phyloP scores from a whole-genome alignment of 2,888 invertebrate genomes.

The Trimorus sp. region DNA sequence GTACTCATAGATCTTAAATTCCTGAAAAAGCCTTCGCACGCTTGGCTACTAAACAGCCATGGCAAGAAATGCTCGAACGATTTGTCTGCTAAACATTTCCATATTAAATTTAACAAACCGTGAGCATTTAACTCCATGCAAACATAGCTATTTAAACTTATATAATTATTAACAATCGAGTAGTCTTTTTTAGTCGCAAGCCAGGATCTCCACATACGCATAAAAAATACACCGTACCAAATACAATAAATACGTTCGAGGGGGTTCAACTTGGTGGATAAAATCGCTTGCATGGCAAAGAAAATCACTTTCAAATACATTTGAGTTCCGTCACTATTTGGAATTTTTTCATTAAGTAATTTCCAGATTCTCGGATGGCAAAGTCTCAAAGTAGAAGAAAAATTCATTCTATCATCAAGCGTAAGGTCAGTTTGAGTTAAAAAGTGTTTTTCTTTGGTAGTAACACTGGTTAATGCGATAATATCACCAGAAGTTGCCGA shows the following conservation, averaged over 20 bases:
- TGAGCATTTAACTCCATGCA: slow-evolving; percentile 40
- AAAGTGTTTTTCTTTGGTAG: slow-evolving; percentile 24
- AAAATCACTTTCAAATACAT: slow-evolving; percentile 67
- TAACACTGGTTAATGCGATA: not conserved
- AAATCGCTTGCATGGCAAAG: slow-evolving; percentile 57
- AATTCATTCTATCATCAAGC: slow-evolving; percentile 70
- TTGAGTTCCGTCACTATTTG: slow-evolving; percentile 67
- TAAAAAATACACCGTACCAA: slow-evolving; percentile 67
- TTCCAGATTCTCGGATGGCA: too few species aligned
- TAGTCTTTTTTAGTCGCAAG: slow-evolving; percentile 51
- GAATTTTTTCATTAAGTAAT: too few species aligned
- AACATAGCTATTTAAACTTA: slow-evolving; percentile 54
- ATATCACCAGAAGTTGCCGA: slow-evolving; percentile 67
- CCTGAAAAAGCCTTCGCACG: slow-evolving; percentile 56
- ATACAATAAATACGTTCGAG: slow-evolving; percentile 60
- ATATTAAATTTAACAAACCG: slow-evolving; percentile 20
- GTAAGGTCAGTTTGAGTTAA: slow-evolving; percentile 39
- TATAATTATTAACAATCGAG: slow-evolving; percentile 66
- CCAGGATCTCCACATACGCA: slow-evolving; percentile 67
- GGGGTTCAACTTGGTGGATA: slow-evolving; percentile 43
- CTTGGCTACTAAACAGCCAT: slow-evolving; percentile 38
- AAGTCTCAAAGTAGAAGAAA: slow-evolving; percentile 49
- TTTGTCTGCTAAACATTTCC: slow-evolving; percentile 13
- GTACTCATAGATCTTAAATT: slow-evolving; percentile 53
- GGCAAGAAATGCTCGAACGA: slow-evolving; percentile 14